These are phyloP conservation scores for Malthinus seriepunctatus DNA, from an alignment of 2,888 invertebrate genomes.

Conservation along the genomic window DNA sequence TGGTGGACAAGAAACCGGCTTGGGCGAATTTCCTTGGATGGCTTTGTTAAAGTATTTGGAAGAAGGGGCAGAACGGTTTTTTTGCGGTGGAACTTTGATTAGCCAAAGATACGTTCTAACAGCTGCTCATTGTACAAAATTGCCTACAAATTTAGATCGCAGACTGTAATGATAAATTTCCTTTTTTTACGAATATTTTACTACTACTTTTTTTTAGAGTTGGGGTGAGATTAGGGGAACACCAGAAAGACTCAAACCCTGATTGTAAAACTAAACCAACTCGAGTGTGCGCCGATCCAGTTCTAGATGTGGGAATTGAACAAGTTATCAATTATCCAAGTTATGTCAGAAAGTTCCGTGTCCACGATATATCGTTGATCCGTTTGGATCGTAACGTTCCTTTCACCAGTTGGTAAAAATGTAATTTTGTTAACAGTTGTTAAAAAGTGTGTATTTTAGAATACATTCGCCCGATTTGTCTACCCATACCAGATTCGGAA, in stretches of 20 bases:
- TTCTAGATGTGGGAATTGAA: not conserved
- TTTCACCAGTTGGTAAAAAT: not conserved
- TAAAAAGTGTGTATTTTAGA: not conserved
- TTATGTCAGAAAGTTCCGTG: not conserved
- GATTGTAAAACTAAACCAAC: not conserved
- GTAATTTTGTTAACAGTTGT: not conserved
- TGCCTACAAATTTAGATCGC: not conserved
- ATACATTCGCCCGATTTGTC: not conserved
- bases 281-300: not conserved
- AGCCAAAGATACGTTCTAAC: slow-evolving; percentile 59
- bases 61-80: slow-evolving; percentile 30
- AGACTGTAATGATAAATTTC: not conserved
- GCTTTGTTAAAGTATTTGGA: slow-evolving; percentile 52
- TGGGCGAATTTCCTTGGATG: slow-evolving; percentile 58
- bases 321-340: not conserved
- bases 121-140: slow-evolving; percentile 53
- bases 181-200: not conserved
- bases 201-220: not conserved
- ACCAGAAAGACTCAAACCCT: not conserved
- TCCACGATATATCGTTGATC: not conserved
- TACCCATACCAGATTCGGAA: not conserved
- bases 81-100: slow-evolving; percentile 60
- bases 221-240: not conserved
- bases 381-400: not conserved
- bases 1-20: slow-evolving; percentile 48